phyloP scores from a whole-genome alignment of 2,113 vertebrate species.

The Amazona guildingii region DNA sequence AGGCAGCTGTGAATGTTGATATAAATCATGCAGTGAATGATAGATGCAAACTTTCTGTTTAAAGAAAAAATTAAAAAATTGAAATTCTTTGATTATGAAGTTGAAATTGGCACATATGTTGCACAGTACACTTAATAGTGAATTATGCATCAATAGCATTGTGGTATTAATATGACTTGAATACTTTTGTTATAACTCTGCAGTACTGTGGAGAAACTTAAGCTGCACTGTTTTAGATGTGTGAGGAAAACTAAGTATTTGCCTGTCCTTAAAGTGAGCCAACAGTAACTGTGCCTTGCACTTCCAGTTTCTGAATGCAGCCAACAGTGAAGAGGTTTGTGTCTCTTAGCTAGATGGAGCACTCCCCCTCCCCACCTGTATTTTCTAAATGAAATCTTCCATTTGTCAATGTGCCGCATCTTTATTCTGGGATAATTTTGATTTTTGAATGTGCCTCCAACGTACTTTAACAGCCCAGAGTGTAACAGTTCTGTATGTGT shows the following conservation, averaged over 20 bases:
- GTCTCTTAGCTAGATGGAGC: not conserved
- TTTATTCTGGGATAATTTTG: not conserved
- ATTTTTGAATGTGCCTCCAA: not conserved
- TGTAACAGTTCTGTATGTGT: not conserved
- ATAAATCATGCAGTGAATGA: not conserved
- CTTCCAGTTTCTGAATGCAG: not conserved
- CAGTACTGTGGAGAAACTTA: not conserved
- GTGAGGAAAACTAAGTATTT: not conserved
- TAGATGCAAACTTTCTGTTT: not conserved
- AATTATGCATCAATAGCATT: fast-evolving
- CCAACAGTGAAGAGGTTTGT: not conserved
- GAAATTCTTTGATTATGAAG: not conserved
- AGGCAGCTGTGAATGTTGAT: not conserved
- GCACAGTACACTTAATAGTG: not conserved
- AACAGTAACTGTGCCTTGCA: not conserved
- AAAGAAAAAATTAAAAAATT: not conserved
- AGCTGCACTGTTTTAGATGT: not conserved
- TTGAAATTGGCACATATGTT: not conserved
- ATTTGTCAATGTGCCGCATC: not conserved
- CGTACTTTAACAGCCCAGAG: not conserved
- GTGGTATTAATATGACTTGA: not conserved
- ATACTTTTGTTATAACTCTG: not conserved
- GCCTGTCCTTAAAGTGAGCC: not conserved
- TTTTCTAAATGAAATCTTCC: not conserved
- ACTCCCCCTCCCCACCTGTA: not conserved